Percentiles rank a stretch among this genome's conserved stretches.
Evolutionary conservation across 2,113 vertebrate genomes (phyloP).

Genomic region (Stegostoma tigrinum): DNA sequence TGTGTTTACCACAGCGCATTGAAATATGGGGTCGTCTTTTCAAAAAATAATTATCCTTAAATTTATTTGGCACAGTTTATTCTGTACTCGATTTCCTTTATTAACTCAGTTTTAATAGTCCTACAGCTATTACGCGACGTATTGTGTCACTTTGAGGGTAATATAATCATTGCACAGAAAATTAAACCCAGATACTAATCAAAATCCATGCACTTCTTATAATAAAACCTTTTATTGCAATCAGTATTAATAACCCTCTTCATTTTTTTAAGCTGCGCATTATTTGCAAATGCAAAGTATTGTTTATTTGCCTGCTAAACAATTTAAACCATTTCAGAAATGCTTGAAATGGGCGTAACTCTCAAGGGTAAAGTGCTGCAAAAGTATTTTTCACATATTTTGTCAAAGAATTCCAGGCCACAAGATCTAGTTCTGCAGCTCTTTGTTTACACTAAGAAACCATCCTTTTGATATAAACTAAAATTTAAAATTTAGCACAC

Average conservation of each 20-base stretch:
- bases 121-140: slow-evolving; percentile 20
- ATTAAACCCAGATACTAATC: slow-evolving; percentile 36
- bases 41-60: slow-evolving; percentile 30
- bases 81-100: slow-evolving; percentile 32
- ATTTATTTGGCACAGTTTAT: slow-evolving; percentile 21
- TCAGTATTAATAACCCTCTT: slow-evolving; percentile 33
- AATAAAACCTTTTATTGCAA: slow-evolving; percentile 31
- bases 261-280: slow-evolving; percentile 19
- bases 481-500: neutral
- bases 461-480: neutral
- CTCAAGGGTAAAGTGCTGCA: neutral
- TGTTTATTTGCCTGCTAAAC: slow-evolving; percentile 7
- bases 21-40: slow-evolving; percentile 10
- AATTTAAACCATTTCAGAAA: neutral
- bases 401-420: neutral
- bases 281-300: slow-evolving; percentile 29
- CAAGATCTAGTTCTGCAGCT: neutral
- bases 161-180: slow-evolving; percentile 37
- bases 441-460: neutral
- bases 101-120: slow-evolving; percentile 18
- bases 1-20: neutral
- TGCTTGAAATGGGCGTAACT: slow-evolving; percentile 32
- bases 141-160: slow-evolving; percentile 30
- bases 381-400: neutral
- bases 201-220: slow-evolving; percentile 31